Conservation (phyloP, 2,888 invertebrate species). For the Dryobota labecula region DNA sequence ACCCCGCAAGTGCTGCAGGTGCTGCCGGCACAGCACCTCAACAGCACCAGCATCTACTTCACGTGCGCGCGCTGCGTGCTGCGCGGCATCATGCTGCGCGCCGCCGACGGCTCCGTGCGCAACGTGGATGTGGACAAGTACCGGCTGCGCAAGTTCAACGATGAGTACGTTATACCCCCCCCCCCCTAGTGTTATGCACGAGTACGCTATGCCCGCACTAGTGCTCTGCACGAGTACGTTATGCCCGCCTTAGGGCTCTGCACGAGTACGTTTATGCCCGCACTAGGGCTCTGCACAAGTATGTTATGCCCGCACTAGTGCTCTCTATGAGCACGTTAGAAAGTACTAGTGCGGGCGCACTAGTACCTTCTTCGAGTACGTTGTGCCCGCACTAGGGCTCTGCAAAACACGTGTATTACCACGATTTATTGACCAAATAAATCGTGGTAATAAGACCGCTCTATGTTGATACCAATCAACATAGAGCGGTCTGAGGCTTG, state of each 20-base stretch:
- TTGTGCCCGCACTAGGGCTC: background rate
- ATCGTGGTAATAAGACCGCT: too few relatives aligned
- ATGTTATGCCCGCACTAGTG: too few relatives aligned
- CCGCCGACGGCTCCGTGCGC: slow-evolving; percentile 19
- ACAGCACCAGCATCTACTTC: slow-evolving; percentile 2
- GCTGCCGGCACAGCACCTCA: slow-evolving; percentile 30
- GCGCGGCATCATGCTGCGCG: slow-evolving; percentile 29
- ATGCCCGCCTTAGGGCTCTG: background rate
- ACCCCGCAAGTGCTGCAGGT: background rate
- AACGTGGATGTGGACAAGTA: slow-evolving; percentile 32
- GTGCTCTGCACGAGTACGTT: background rate
- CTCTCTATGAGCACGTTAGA: too few relatives aligned
- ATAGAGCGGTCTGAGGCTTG: too few relatives aligned
- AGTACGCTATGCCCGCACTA: background rate
- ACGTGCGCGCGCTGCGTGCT: slow-evolving; percentile 24
- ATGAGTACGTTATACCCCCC: slow-evolving; percentile 21
- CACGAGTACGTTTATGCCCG: background rate
- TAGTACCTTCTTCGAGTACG: background rate
- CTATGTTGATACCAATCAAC: too few relatives aligned
- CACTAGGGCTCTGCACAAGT: too few relatives aligned
- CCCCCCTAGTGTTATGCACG: background rate
- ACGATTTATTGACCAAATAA: too few relatives aligned
- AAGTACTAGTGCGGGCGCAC: too few relatives aligned
- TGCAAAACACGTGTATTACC: background rate
- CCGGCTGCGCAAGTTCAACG: slow-evolving; percentile 7